Evolutionary conservation across 2,113 vertebrate genomes (phyloP).

Genomic region (Pterocles burchelli): DNA sequence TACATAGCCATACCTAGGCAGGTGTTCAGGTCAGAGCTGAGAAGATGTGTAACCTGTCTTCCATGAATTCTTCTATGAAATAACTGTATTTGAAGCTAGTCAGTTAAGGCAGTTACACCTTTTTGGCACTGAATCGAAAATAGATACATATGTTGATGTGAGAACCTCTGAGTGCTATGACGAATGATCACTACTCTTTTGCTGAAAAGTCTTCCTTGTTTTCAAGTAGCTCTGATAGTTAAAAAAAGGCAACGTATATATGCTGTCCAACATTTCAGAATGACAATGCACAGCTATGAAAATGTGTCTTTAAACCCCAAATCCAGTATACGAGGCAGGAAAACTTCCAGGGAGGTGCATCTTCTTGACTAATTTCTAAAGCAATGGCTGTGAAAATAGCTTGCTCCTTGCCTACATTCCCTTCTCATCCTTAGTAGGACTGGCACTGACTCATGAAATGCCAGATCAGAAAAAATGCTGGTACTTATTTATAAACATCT

Average conservation of each 20-base stretch:
- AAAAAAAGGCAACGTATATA: neutral
- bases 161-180: neutral
- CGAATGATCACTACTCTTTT: neutral
- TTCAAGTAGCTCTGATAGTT: neutral
- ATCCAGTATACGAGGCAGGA: neutral
- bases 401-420: neutral
- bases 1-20: neutral
- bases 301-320: neutral
- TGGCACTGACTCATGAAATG: neutral
- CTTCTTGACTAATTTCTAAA: neutral
- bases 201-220: neutral
- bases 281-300: neutral
- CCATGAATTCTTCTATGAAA: neutral
- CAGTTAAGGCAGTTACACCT: neutral
- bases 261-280: neutral
- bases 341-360: neutral
- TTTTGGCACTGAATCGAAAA: neutral
- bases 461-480: neutral
- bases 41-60: fast-evolving
- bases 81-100: fast-evolving
- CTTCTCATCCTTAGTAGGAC: neutral
- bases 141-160: neutral
- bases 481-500: neutral
- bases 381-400: conserved; percentile 8
- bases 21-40: neutral